A percentile compares a stretch with the other conserved stretches of the same genome.
phyloP scores from a whole-genome alignment of 2,113 vertebrate species.

The Eolophus roseicapilla region DNA sequence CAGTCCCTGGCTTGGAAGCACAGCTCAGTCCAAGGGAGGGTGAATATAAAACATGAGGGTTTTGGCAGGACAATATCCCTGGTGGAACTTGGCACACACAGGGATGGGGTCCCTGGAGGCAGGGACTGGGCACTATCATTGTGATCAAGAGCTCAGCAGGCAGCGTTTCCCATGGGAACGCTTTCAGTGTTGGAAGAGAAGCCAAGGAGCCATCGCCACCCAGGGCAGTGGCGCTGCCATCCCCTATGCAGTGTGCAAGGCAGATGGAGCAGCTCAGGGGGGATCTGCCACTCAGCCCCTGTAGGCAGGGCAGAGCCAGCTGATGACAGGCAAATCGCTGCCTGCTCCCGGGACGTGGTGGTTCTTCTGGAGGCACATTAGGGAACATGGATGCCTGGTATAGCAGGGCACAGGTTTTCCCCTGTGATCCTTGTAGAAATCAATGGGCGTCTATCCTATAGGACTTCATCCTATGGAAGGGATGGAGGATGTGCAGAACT shows the following conservation, averaged over 20 bases:
- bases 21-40: background rate
- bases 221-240: background rate
- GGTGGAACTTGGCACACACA: background rate
- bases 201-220: background rate
- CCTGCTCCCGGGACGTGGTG: fast-evolving
- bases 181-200: background rate
- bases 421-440: background rate
- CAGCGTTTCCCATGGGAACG: fast-evolving
- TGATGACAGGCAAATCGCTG: background rate
- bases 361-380: background rate
- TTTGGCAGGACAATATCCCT: background rate
- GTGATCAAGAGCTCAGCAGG: background rate
- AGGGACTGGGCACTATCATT: background rate
- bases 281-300: background rate
- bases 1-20: background rate
- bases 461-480: background rate
- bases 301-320: background rate
- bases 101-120: background rate
- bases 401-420: background rate
- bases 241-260: background rate
- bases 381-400: background rate
- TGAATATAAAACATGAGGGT: background rate
- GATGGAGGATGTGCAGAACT: background rate
- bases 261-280: background rate
- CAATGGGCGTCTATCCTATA: background rate